Percentiles rank a stretch among this genome's conserved stretches.
Conservation (phyloP, 2,797 vertebrate genomes). For the Hypotaenidia okinawae region DNA sequence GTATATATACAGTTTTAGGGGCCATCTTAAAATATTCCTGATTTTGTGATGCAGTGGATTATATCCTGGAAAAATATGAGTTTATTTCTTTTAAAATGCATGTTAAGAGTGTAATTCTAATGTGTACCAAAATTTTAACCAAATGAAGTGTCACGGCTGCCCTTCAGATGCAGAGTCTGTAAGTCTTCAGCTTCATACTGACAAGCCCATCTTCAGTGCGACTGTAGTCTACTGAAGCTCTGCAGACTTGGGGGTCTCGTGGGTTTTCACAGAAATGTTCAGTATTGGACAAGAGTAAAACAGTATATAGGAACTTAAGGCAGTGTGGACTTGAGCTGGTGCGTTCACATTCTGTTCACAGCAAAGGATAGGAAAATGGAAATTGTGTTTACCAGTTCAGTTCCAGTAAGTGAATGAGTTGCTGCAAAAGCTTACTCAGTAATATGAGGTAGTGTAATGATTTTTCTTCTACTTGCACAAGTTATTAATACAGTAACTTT, state of each 20-base stretch:
- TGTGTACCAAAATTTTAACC: not conserved
- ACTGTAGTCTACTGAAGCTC: not conserved
- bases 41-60: not conserved
- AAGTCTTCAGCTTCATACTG: not conserved
- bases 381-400: not conserved
- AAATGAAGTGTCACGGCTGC: not conserved
- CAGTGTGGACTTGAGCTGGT: not conserved
- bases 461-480: not conserved
- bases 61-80: not conserved
- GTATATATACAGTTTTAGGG: not conserved
- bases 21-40: not conserved
- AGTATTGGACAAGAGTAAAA: not conserved
- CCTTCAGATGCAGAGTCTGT: not conserved
- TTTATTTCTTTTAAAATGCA: not conserved
- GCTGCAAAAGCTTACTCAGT: slow-evolving; percentile 14
- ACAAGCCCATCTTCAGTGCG: not conserved
- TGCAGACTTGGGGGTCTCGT: not conserved
- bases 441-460: not conserved
- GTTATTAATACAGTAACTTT: not conserved
- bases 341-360: not conserved
- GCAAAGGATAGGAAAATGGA: not conserved
- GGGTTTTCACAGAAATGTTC: not conserved
- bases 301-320: not conserved
- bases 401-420: not conserved
- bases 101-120: not conserved